Percentiles rank a stretch among this genome's conserved stretches.
Evolutionary conservation across 1,140 invertebrate genomes (phyloP).

Genomic region (Spodoptera litura): DNA sequence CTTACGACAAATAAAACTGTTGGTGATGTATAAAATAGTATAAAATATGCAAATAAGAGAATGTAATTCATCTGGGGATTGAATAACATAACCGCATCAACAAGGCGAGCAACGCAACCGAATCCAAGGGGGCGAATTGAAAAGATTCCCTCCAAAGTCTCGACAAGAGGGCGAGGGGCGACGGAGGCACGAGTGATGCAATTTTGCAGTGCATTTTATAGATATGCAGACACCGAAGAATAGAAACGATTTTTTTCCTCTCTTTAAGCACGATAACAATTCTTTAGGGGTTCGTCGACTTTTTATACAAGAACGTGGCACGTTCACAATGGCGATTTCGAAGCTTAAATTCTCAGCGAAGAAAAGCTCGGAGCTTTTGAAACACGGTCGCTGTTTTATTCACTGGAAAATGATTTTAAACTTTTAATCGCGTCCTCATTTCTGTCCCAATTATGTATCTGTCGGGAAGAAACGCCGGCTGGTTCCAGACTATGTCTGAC

Average conservation of each 20-base stretch:
- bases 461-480: slow-evolving; percentile 52
- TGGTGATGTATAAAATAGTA: slow-evolving; percentile 27
- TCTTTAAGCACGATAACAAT: slow-evolving; percentile 59
- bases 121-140: slow-evolving; percentile 65
- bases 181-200: slow-evolving; percentile 64
- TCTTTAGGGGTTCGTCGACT: slow-evolving; percentile 41
- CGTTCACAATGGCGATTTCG: slow-evolving; percentile 52
- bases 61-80: slow-evolving; percentile 65
- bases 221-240: slow-evolving; percentile 56
- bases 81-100: slow-evolving; percentile 67
- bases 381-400: slow-evolving; percentile 35
- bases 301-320: slow-evolving; percentile 29
- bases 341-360: slow-evolving; percentile 52
- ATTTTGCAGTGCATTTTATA: slow-evolving; percentile 71
- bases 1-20: slow-evolving; percentile 4
- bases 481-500: slow-evolving; percentile 66
- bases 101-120: slow-evolving; percentile 49
- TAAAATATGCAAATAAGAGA: slow-evolving; percentile 68
- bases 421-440: slow-evolving; percentile 63
- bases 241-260: slow-evolving; percentile 57
- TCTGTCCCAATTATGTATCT: slow-evolving; percentile 66
- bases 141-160: slow-evolving; percentile 61
- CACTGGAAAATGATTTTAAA: slow-evolving; percentile 61
- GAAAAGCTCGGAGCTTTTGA: slow-evolving; percentile 11
- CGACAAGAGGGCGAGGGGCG: slow-evolving; percentile 55